Conservation (phyloP, 1,140 invertebrate species). For the Trichonephila clavipes region DNA sequence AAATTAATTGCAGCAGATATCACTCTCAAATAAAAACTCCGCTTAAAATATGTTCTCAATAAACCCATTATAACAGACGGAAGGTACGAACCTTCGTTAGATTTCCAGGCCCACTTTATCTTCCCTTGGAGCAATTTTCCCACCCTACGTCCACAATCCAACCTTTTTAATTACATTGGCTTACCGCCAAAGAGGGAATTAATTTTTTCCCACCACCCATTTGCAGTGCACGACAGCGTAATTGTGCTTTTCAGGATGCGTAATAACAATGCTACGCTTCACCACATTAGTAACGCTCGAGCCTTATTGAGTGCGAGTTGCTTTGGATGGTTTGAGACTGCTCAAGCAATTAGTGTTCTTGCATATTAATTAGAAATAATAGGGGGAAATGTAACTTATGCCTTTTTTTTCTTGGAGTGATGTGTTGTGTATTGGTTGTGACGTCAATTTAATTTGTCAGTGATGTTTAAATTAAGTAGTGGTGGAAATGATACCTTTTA, state of each 20-base stretch:
- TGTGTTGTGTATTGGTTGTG: no score
- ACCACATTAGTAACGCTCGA: neutral
- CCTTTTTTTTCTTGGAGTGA: neutral
- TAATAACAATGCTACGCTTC: slow-evolving; percentile 16
- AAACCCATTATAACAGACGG: neutral
- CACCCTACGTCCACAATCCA: neutral
- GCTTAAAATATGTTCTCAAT: neutral
- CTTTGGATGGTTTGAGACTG: neutral
- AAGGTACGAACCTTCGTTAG: neutral
- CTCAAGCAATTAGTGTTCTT: neutral
- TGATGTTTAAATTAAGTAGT: no score
- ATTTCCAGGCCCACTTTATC: slow-evolving; percentile 5
- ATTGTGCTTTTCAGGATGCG: neutral
- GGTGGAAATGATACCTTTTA: no score
- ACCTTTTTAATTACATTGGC: slow-evolving; percentile 31
- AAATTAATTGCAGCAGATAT: neutral
- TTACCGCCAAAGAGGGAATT: neutral
- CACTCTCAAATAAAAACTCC: neutral
- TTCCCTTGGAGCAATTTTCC: neutral
- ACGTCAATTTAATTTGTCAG: no score
- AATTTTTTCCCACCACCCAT: neutral
- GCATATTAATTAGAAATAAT: neutral
- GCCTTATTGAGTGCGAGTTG: neutral
- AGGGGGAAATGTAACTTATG: neutral
- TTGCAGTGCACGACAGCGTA: neutral